Evolutionary conservation across 2,888 invertebrate species (phyloP).

Genomic region (Malacosoma neustria): DNA sequence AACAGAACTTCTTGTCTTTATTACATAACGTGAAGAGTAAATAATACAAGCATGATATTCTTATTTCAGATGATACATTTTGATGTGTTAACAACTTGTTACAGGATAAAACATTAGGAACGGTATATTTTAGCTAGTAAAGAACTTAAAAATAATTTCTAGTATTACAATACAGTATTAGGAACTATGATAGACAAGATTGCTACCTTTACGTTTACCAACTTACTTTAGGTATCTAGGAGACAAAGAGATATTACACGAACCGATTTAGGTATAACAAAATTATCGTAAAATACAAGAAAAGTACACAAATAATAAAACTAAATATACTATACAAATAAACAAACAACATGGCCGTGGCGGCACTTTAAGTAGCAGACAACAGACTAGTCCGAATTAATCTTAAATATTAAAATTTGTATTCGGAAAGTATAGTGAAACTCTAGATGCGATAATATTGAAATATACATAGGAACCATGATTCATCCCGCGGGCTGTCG

Average conservation of each 20-base stretch:
- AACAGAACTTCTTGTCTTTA: neutral
- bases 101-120: slow-evolving; percentile 71
- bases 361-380: slow-evolving; percentile 65
- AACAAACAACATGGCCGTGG: slow-evolving; percentile 68
- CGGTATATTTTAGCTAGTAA: slow-evolving; percentile 72
- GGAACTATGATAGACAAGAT: slow-evolving; percentile 72
- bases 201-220: slow-evolving; percentile 64
- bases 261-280: slow-evolving; percentile 47
- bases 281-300: slow-evolving; percentile 24
- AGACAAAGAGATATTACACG: slow-evolving; percentile 33
- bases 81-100: slow-evolving; percentile 43
- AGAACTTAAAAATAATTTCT: slow-evolving; percentile 70
- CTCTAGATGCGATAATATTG: slow-evolving; percentile 75
- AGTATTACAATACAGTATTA: slow-evolving; percentile 71
- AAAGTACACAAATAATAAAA: slow-evolving; percentile 21
- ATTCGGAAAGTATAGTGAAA: slow-evolving; percentile 75
- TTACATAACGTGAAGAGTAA: slow-evolving; percentile 25
- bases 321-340: slow-evolving; percentile 42
- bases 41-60: slow-evolving; percentile 14
- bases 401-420: slow-evolving; percentile 75
- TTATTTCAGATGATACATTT: slow-evolving; percentile 3
- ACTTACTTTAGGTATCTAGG: slow-evolving; percentile 49
- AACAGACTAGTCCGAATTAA: slow-evolving; percentile 73
- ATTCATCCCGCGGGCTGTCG: slow-evolving; percentile 65
- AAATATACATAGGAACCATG: slow-evolving; percentile 77